These are phyloP conservation scores for Uloborus diversus DNA, from an alignment of 1,140 invertebrate species.

Conservation along the genomic window DNA sequence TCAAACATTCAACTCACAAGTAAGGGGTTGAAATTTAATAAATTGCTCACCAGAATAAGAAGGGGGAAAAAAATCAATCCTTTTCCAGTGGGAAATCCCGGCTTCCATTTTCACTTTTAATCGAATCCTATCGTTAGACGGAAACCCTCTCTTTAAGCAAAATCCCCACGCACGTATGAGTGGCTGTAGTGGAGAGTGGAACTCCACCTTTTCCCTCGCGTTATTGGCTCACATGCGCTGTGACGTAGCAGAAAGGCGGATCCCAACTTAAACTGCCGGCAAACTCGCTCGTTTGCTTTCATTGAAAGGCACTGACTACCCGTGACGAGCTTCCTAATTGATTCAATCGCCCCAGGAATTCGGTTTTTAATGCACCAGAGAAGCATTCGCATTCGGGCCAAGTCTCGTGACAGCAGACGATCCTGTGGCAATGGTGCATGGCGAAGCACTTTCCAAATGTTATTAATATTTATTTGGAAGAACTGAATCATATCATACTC, in stretches of 20 bases:
- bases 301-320: conserved; percentile 54
- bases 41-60: conserved; percentile 18
- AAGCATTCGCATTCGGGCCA: not conserved
- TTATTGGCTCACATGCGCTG: conserved; percentile 20
- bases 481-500: no score
- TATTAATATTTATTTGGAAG: no score
- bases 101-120: conserved; percentile 44
- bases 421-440: not conserved
- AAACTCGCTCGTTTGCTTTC: conserved; percentile 53
- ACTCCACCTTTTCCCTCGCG: conserved; percentile 5
- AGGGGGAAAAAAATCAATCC: not conserved
- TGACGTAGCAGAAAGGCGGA: conserved; percentile 38
- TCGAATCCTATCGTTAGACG: conserved; percentile 11
- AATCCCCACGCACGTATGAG: conserved; percentile 37
- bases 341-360: not conserved
- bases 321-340: conserved; percentile 48
- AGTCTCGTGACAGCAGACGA: not conserved
- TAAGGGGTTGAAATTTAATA: conserved; percentile 2
- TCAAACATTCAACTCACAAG: no score
- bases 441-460: no score
- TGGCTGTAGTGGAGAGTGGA: conserved; percentile 3
- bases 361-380: no score
- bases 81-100: not conserved
- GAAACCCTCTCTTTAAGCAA: conserved; percentile 22
- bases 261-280: conserved; percentile 34